Evolutionary conservation across 2,797 vertebrate species (phyloP), one percentile per base, ranked within the genome.

Genomic region (Ataeniobius toweri): DNA sequence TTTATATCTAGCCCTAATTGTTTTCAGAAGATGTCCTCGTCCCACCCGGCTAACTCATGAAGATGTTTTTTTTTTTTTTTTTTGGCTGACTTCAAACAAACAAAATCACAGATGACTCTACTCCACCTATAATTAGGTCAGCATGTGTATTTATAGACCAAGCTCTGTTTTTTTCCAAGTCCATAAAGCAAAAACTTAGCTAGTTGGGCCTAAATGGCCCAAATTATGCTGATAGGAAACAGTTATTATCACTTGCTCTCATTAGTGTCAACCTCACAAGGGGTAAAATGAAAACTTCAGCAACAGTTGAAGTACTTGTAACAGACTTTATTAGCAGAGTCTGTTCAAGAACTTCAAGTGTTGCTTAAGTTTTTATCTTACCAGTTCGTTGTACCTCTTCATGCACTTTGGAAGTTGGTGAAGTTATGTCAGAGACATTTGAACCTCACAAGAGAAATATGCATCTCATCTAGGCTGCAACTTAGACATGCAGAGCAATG

Each of bases 91-190:
- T 92, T 87, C 82, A 89, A 91, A 87, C 79, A 81, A 83, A 80
- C 82, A 68, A 91, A 92, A 91, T 94, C 86, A 89, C 86, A 88
- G 85, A 89, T 91, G 89, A 89, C 81, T 90, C 53, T 74, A 86
- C 87, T 88, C 89, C 89, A 89, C 88, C 91, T 93, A 92, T 91
- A 94, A 94, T 93, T 93, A 84, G 93, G 88, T 89, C 90, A 90
- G 84, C 68, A 61, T 89, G 88, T 85, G 81, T 94, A 94, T 94
- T 93, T 91, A 91, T 93, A 93, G 91, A 83, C 79, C 28, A n/a
- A 80, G 82, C 83, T 79, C n/a, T 71, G 79, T 83, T 89, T 92
- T n/a, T 6, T 5, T 13, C 44, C 39, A 79, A 86, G 86, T 74
- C 74, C 83, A 83, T 80, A 79, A 56, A 84, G 85, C 76, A 80